Evolutionary conservation across 1,140 invertebrate genomes (phyloP).

Genomic region (Drosophila orosa): DNA sequence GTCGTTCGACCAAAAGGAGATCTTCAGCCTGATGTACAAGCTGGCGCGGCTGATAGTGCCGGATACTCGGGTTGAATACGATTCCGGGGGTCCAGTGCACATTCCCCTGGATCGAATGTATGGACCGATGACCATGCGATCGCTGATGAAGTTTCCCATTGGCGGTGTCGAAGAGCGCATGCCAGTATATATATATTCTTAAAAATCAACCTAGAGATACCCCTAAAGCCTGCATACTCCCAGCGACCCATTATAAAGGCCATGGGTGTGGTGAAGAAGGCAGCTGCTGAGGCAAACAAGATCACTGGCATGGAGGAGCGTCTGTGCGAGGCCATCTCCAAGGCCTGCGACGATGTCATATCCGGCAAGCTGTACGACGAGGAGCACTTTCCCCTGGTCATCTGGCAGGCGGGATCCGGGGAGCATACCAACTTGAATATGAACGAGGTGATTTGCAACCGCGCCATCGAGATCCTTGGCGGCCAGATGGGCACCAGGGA

Average conservation of each 20-base stretch:
- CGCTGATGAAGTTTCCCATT: constrained; percentile 98
- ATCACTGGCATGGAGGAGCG: constrained; percentile 95
- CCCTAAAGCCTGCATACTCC: neutral
- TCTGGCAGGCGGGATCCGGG: constrained; percentile 99
- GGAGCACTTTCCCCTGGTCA: constrained; percentile 97
- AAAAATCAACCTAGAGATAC: no score
- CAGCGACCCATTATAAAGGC: constrained; percentile 95
- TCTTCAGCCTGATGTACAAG: constrained; percentile 65
- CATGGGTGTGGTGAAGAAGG: constrained; percentile 98
- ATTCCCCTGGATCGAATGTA: constrained; percentile 97
- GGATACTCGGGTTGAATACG: constrained; percentile 89
- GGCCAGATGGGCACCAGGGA: constrained; percentile 96
- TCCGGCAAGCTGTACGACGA: constrained; percentile 95
- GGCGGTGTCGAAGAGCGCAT: constrained; percentile 95
- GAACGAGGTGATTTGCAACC: constrained; percentile 97
- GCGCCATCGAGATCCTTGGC: constrained; percentile 97
- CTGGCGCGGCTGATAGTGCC: constrained; percentile 42
- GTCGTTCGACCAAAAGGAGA: constrained; percentile 73
- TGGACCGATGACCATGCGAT: constrained; percentile 97
- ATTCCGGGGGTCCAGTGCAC: constrained; percentile 96
- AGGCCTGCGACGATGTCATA: constrained; percentile 98
- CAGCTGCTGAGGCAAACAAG: constrained; percentile 96
- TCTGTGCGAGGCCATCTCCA: constrained; percentile 93
- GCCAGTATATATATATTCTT: constrained; percentile 88
- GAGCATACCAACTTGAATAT: constrained; percentile 99